Evolutionary conservation across 2,797 vertebrate species (phyloP).

Genomic region (Vespertilio murinus): DNA sequence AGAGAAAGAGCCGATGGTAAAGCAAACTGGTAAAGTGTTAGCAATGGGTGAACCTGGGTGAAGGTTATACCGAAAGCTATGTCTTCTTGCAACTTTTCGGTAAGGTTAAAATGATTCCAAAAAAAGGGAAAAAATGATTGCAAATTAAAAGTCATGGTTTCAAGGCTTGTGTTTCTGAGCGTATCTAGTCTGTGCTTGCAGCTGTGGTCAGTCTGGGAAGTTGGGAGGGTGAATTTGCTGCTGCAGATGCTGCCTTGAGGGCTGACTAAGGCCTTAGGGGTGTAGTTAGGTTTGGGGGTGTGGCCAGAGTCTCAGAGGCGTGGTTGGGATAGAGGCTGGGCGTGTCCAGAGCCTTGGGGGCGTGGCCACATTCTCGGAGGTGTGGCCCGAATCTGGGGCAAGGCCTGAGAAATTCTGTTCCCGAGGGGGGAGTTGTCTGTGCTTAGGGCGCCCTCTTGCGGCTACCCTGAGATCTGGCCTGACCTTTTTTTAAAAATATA

Average conservation of each 20-base stretch:
- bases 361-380: neutral
- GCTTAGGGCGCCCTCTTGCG: conserved; percentile 44
- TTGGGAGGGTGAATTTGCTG: neutral
- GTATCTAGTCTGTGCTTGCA: neutral
- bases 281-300: neutral
- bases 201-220: neutral
- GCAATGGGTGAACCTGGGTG: neutral
- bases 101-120: neutral
- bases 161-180: neutral
- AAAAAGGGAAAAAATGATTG: neutral
- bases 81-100: neutral
- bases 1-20: neutral
- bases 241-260: neutral
- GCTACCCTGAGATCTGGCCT: neutral
- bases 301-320: neutral
- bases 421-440: neutral
- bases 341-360: neutral
- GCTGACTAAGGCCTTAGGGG: neutral
- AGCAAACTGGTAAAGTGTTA: neutral
- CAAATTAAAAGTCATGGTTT: neutral
- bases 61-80: neutral
- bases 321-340: neutral
- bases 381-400: neutral
- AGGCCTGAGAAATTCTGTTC: neutral
- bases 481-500: no score